phyloP scores from a whole-genome alignment of 2,797 vertebrate species.

The Myripristis jacobus region DNA sequence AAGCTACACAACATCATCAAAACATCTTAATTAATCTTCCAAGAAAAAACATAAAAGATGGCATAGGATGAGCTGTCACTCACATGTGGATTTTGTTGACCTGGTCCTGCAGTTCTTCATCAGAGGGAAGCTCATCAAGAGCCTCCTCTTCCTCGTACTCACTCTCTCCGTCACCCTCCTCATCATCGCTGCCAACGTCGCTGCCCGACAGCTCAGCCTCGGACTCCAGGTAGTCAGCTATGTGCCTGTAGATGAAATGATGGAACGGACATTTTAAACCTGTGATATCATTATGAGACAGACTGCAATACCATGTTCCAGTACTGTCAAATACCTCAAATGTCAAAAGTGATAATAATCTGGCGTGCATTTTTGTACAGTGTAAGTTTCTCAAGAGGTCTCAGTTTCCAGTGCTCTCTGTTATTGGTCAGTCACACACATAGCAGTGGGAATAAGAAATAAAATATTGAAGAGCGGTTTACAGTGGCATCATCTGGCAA shows the following conservation, averaged over 20 bases:
- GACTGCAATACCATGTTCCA: not conserved
- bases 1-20: no score
- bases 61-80: constrained; percentile 67
- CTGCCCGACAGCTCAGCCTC: constrained; percentile 97
- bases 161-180: constrained; percentile 86
- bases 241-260: constrained; percentile 75
- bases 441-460: no score
- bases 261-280: not conserved
- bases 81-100: constrained; percentile 98
- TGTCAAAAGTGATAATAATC: not conserved
- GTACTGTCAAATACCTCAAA: not conserved
- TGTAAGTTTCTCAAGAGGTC: no score
- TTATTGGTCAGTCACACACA: no score
- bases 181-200: constrained; percentile 91
- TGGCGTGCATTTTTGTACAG: not conserved
- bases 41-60: not conserved
- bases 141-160: constrained; percentile 94
- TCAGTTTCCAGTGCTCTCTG: no score
- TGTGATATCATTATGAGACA: not conserved
- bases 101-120: constrained; percentile 92
- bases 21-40: not conserved
- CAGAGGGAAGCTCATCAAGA: constrained; percentile 92
- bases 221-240: constrained; percentile 92
- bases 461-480: no score
- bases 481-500: no score